Percentiles rank a stretch among this genome's conserved stretches.
phyloP scores from a whole-genome alignment of 2,113 vertebrate species.

The Dromaius novaehollandiae region DNA sequence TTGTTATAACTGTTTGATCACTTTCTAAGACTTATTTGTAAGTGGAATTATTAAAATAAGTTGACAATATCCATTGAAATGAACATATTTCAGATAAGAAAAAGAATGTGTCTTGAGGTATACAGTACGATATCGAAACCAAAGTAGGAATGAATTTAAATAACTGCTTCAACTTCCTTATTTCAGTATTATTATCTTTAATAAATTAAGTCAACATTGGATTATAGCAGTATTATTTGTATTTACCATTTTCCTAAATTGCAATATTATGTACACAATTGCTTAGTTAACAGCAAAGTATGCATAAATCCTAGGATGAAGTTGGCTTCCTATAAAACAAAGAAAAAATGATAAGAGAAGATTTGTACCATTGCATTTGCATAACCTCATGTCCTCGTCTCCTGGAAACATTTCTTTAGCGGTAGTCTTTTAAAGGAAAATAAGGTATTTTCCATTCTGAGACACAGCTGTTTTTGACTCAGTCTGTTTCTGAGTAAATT shows the following conservation, averaged over 20 bases:
- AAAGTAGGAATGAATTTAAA: background rate
- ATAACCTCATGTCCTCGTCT: background rate
- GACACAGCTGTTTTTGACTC: constrained; percentile 17
- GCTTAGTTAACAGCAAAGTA: background rate
- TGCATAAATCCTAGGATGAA: background rate
- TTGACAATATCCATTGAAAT: background rate
- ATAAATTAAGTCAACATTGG: background rate
- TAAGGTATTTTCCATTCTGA: constrained; percentile 1
- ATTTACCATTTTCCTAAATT: background rate
- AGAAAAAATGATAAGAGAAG: background rate
- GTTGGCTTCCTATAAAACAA: background rate
- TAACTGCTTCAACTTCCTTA: background rate
- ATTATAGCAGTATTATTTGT: background rate
- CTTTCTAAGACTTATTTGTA: background rate
- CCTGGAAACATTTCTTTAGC: background rate
- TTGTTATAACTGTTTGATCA: background rate
- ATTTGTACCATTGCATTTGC: background rate
- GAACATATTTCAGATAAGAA: background rate
- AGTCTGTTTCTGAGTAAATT: constrained; percentile 42
- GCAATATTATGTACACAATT: background rate
- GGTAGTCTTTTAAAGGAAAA: background rate
- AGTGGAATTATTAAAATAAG: background rate
- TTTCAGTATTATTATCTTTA: background rate
- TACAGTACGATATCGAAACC: background rate
- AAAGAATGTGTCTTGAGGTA: background rate